Percentiles rank a stretch among this genome's conserved stretches.
Conservation (phyloP, 2,888 invertebrate species). For the Galerucella nymphaeae region DNA sequence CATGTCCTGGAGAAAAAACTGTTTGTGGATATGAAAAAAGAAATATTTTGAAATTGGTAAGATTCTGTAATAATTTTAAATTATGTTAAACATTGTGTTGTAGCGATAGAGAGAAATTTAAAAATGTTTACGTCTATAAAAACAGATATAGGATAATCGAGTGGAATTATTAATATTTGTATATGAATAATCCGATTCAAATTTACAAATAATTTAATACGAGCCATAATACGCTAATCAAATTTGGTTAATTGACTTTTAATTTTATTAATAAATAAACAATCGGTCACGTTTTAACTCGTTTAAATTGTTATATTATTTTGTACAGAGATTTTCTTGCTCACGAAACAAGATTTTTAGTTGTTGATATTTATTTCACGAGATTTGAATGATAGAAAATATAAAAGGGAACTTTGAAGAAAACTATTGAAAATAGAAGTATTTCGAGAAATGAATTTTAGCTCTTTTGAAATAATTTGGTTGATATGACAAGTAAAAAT, state of each 20-base stretch:
- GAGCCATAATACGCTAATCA: conserved; percentile 34
- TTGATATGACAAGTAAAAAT: no score
- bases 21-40: no score
- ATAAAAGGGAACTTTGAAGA: no score
- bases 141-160: conserved; percentile 23
- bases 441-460: no score
- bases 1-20: no score
- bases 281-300: conserved; percentile 25
- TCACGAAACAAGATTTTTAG: neutral
- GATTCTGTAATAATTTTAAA: no score
- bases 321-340: neutral
- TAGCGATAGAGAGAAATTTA: neutral
- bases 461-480: no score
- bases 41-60: no score
- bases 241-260: conserved; percentile 39
- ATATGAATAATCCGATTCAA: conserved; percentile 34
- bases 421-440: no score
- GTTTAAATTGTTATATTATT: conserved; percentile 24
- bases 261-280: conserved; percentile 37
- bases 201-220: conserved; percentile 38
- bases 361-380: no score
- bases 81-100: neutral
- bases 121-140: neutral
- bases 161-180: conserved; percentile 25
- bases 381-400: no score